Evolutionary conservation across 2,888 invertebrate species (phyloP), one percentile per base, ranked within the genome.

Genomic region (Netelia virgata): DNA sequence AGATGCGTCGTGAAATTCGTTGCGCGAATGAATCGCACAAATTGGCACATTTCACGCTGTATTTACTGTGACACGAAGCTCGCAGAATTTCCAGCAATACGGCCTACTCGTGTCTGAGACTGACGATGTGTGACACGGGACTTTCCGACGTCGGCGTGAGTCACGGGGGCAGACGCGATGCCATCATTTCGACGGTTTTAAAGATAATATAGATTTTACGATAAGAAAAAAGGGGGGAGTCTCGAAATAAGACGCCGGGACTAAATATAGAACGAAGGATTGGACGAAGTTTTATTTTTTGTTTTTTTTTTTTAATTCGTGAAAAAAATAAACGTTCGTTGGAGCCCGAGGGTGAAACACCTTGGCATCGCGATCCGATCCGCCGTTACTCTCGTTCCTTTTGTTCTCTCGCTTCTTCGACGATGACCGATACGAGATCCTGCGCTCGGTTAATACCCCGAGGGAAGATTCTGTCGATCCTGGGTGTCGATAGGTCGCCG

Each of bases 401-500:
- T 79, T 79, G 50, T 41, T 41, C 53, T 50, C 43, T 41, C 68
- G 41, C 76, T 76, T 64, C 76, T 55, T 41, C 82, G 64, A 77
- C 77, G 76, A 77, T 77, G 77, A 66, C 82, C 59, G 68, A 82
- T 72, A 72, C 61, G 64, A 70, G 76, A 70, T 76, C 63, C 64
- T 72, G 66, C 70, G 55, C 57, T n/a, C 64, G 57, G 70, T 50
- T 50, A 70, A 47, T 61, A 43, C 59, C 70, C 82, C 64, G 23
- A 63, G 61, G 63, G 69, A 50, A 36, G 8, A 64, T 69, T 76
- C 63, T 41, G 76, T 82, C 75, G 82, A 82, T 82, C 78, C 74
- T 73, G 66, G 75, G 70, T 74, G 77, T 83, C 83, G 83, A 86
- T 83, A 75, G 83, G 77, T 83, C 77, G 81, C 1, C 74, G 47